These are phyloP conservation scores for Tiaroga cobitis DNA, from an alignment of 2,797 vertebrate genomes.

Conservation along the genomic window DNA sequence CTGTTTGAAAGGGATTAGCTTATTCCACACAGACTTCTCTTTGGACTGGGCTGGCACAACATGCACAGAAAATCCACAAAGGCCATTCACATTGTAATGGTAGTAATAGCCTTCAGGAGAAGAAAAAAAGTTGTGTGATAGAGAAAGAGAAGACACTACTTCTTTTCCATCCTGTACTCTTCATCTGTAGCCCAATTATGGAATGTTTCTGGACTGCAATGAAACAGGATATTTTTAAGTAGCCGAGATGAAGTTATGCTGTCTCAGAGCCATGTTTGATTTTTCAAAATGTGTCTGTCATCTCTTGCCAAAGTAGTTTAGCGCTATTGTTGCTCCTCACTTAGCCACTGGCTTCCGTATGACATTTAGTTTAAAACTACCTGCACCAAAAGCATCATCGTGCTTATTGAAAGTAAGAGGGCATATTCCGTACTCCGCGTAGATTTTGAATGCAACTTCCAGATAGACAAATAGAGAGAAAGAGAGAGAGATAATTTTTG, in stretches of 20 bases:
- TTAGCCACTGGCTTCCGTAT: constrained; percentile 68
- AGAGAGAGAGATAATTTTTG: no score
- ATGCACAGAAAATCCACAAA: constrained; percentile 70
- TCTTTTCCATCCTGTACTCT: constrained; percentile 57
- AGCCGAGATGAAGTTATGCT: constrained; percentile 72
- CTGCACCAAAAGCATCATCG: constrained; percentile 60
- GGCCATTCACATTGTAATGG: constrained; percentile 75
- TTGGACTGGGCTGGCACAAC: constrained; percentile 73
- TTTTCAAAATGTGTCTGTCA: constrained; percentile 75
- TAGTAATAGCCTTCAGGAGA: constrained; percentile 71
- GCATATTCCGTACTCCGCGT: not conserved
- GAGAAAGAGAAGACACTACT: constrained; percentile 16
- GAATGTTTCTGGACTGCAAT: constrained; percentile 74
- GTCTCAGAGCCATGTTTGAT: constrained; percentile 72
- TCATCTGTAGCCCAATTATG: constrained; percentile 68
- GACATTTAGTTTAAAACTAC: constrained; percentile 78
- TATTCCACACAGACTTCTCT: constrained; percentile 73
- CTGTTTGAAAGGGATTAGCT: constrained; percentile 74
- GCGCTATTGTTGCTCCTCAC: constrained; percentile 74
- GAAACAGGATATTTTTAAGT: constrained; percentile 80
- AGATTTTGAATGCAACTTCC: not conserved
- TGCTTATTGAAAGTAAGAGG: not conserved
- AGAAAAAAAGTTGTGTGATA: constrained; percentile 1
- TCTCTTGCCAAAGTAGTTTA: constrained; percentile 81
- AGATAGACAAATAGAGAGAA: not conserved